Evolutionary conservation across 1,140 invertebrate species (phyloP).

Genomic region (Lordiphosa stackelbergi): DNA sequence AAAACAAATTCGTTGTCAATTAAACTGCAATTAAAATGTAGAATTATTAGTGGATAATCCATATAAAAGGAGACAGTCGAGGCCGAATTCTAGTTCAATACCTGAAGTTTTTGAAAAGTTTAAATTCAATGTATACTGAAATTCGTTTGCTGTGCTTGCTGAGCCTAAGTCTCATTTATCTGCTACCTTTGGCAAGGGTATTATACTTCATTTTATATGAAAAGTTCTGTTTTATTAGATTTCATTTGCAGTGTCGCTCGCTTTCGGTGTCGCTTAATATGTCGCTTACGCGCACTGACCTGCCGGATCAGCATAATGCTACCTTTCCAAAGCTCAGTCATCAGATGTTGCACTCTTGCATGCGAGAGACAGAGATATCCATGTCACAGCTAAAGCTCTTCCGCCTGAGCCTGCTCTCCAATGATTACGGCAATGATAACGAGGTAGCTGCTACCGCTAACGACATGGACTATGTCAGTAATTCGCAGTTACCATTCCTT

Average conservation of each 20-base stretch:
- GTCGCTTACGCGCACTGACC: slow-evolving; percentile 50
- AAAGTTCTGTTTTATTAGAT: not conserved
- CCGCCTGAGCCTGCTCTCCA: slow-evolving; percentile 53
- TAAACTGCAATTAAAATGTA: slow-evolving; percentile 38
- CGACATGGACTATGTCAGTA: slow-evolving; percentile 40
- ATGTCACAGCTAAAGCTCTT: slow-evolving; percentile 67
- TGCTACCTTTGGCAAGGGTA: slow-evolving; percentile 42
- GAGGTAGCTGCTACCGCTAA: slow-evolving; percentile 30
- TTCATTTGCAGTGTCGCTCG: slow-evolving; percentile 75
- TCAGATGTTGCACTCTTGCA: slow-evolving; percentile 54
- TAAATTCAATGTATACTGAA: slow-evolving; percentile 27
- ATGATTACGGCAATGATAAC: slow-evolving; percentile 45
- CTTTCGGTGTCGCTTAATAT: slow-evolving; percentile 61
- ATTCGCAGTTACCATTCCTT: slow-evolving; percentile 28
- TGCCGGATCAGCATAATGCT: slow-evolving; percentile 19
- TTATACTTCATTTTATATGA: not conserved
- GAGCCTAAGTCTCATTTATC: slow-evolving; percentile 29
- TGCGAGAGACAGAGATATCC: slow-evolving; percentile 57
- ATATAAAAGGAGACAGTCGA: slow-evolving; percentile 42
- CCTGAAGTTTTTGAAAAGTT: not conserved
- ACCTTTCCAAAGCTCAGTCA: slow-evolving; percentile 33
- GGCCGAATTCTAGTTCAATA: slow-evolving; percentile 16
- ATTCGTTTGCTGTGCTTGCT: slow-evolving; percentile 25
- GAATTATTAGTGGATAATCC: slow-evolving; percentile 1
- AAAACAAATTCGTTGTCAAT: slow-evolving; percentile 27